Conservation (phyloP, 2,888 invertebrate genomes). For the Lepidonotus clava region DNA sequence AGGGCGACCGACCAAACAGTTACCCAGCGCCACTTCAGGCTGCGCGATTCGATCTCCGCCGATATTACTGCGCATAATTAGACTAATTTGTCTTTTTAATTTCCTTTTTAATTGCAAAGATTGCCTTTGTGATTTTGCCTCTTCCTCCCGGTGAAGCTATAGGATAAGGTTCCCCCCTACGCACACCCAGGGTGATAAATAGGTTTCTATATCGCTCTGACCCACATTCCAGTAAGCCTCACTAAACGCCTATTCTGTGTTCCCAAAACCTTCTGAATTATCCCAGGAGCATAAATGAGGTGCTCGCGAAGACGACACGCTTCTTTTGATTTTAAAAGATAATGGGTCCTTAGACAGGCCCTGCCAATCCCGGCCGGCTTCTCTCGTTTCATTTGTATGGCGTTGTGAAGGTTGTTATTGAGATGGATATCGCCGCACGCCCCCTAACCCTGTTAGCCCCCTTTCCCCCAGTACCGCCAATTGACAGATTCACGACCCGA, state of each 20-base stretch:
- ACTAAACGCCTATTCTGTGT: no score
- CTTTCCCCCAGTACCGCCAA: not conserved
- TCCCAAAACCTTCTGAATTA: no score
- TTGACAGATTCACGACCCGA: constrained; percentile 13
- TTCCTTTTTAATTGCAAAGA: not conserved
- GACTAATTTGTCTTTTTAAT: not conserved
- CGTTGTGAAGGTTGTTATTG: not conserved
- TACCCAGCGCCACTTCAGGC: no score
- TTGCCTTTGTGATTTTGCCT: not conserved
- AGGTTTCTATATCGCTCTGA: not conserved
- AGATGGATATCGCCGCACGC: not conserved
- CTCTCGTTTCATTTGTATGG: not conserved
- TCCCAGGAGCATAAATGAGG: not conserved
- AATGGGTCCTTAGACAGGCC: not conserved
- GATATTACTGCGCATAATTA: not conserved
- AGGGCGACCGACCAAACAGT: no score
- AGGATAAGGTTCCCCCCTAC: not conserved
- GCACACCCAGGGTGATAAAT: not conserved
- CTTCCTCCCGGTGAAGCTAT: not conserved
- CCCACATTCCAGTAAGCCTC: constrained; percentile 3
- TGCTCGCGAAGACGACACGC: not conserved
- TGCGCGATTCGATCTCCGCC: no score
- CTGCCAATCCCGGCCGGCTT: not conserved
- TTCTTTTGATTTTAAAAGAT: not conserved
- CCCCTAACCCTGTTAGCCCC: not conserved